Percentiles rank a stretch among this genome's conserved stretches.
These are phyloP conservation scores for Leptinotarsa rubiginosa DNA, from an alignment of 2,888 invertebrate species.

Conservation along the genomic window DNA sequence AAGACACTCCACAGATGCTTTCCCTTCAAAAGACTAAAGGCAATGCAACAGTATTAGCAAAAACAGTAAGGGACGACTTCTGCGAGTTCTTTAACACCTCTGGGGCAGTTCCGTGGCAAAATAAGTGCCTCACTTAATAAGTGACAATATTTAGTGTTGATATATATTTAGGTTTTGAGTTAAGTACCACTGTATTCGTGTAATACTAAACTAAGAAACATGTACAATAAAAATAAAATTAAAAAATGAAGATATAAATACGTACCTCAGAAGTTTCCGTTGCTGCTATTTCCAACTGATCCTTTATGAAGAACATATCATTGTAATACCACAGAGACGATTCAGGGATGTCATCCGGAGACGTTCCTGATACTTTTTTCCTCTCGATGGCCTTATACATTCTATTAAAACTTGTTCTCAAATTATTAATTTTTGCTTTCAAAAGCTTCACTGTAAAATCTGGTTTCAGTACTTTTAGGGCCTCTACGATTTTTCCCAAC, in stretches of 20 bases:
- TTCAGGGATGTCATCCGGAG: constrained; percentile 22
- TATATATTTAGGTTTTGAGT: no score
- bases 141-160: no score
- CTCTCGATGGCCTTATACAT: neutral
- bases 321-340: constrained; percentile 34
- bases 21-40: constrained; percentile 16
- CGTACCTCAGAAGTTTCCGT: constrained; percentile 20
- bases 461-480: constrained; percentile 21
- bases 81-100: constrained; percentile 35
- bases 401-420: constrained; percentile 19
- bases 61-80: constrained; percentile 30
- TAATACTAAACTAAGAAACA: neutral
- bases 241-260: neutral
- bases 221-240: constrained; percentile 16
- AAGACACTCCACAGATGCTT: constrained; percentile 27
- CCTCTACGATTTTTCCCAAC: constrained; percentile 21
- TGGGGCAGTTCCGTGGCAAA: constrained; percentile 32
- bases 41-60: constrained; percentile 22
- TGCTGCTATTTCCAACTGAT: constrained; percentile 22
- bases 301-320: constrained; percentile 25
- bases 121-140: constrained; percentile 20
- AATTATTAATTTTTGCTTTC: constrained; percentile 26
- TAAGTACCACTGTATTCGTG: neutral
- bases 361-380: neutral
- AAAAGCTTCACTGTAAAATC: constrained; percentile 9